These are phyloP conservation scores for Apantesis nais DNA, from an alignment of 2,888 invertebrate genomes.

Conservation along the genomic window DNA sequence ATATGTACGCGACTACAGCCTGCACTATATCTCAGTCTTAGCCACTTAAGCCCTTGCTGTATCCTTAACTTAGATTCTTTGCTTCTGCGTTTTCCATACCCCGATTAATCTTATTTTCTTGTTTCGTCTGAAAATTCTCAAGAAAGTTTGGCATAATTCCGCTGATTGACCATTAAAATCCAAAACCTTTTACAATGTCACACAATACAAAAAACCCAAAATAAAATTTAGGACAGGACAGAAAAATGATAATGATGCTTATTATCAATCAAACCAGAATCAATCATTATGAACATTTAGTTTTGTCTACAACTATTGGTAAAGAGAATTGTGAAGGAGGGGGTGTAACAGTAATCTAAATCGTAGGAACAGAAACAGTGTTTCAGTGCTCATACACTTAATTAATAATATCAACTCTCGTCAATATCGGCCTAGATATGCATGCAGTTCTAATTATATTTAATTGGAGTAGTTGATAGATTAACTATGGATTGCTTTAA, in stretches of 20 bases:
- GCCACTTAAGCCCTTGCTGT: too few species aligned
- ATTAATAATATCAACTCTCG: neutral
- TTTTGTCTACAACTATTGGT: neutral
- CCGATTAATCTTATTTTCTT: too few species aligned
- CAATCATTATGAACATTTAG: neutral
- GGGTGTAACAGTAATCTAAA: neutral
- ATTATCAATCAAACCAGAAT: neutral
- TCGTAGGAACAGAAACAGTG: neutral
- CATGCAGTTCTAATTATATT: neutral
- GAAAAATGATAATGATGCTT: neutral
- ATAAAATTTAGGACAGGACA: too few species aligned
- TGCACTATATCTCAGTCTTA: too few species aligned
- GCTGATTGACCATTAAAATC: too few species aligned
- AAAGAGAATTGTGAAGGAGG: neutral
- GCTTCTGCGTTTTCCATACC: too few species aligned
- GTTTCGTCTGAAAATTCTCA: too few species aligned
- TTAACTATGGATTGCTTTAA: conserved; percentile 38
- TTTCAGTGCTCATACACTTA: neutral
- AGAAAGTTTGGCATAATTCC: too few species aligned
- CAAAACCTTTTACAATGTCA: too few species aligned
- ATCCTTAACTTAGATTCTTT: too few species aligned
- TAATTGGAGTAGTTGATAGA: conserved; percentile 9
- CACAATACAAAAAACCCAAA: too few species aligned
- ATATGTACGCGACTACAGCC: too few species aligned
- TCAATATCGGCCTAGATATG: neutral